Base-by-base conservation (phyloP, 2,888 invertebrate genomes). In the Tanytarsus gracilentus region DNA sequence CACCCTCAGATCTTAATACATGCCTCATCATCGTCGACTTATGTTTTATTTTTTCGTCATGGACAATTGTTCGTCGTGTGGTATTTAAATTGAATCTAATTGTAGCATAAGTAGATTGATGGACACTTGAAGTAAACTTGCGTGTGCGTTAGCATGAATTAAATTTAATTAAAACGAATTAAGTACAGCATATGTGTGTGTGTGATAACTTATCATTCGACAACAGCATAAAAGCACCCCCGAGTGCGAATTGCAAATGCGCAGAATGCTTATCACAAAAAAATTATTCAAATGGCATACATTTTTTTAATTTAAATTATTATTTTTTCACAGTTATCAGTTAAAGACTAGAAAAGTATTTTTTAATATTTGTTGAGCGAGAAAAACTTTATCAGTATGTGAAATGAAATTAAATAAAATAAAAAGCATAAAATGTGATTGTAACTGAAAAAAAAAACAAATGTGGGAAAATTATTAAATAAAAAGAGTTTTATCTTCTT, bases 81-180 rank as follows among this genome's bases (percentile, higher is more conserved):
- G 23, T 55, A 55, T 55, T 36, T 36, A 36, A 48, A 58, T 58
- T 58, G 30, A 58, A 30, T 48, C 40, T 40, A 58, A 58, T 58
- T 58, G 58, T 44, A 14, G 25, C 16, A 26, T n/a, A 16, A 26
- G 50, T 26, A n/a, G n/a, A n/a, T n/a, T 26, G 18, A 23, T 56
- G 55, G 39, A 39, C 55, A 56, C n/a, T 16, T 11, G 7, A 26
- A 23, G 40, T 44, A n/a, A n/a, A n/a, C n/a, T n/a, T n/a, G n/a
- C n/a, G n/a, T n/a, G n/a, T n/a, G n/a, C n/a, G n/a, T n/a, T n/a
- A n/a, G 44, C 44, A 48, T 40, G 40, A 58, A 58, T 58, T 58
- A 58, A 56, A 40, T 56, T 39, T 56, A 56, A 56, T 58, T 58
- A 58, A 58, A 48, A 23, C 29, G 27, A 58, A 58, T 58, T 58